Conservation (phyloP, 1,140 invertebrate species). For the Anagrus nilaparvatae region DNA sequence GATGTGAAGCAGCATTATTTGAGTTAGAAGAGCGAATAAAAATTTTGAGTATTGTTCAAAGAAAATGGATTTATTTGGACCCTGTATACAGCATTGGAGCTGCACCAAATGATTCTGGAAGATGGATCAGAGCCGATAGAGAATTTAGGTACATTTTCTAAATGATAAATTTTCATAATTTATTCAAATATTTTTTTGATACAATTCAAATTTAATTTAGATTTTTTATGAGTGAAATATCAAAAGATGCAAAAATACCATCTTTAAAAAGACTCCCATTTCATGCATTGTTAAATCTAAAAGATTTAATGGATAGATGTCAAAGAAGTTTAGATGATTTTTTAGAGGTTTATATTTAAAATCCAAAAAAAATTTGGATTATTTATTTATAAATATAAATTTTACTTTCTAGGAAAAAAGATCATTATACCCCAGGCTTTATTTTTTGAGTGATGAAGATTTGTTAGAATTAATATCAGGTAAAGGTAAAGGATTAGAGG, state of each 20-base stretch:
- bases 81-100: slow-evolving; percentile 86
- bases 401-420: slow-evolving; percentile 73
- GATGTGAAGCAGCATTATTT: slow-evolving; percentile 63
- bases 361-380: not conserved
- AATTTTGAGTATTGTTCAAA: slow-evolving; percentile 61
- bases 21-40: slow-evolving; percentile 64
- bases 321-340: slow-evolving; percentile 93
- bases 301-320: slow-evolving; percentile 81
- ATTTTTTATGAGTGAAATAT: slow-evolving; percentile 64
- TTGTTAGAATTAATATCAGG: slow-evolving; percentile 79
- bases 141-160: slow-evolving; percentile 57
- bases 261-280: slow-evolving; percentile 68
- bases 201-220: slow-evolving; percentile 14
- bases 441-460: slow-evolving; percentile 95
- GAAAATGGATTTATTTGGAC: slow-evolving; percentile 93
- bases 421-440: slow-evolving; percentile 85
- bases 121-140: slow-evolving; percentile 83
- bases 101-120: slow-evolving; percentile 65
- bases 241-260: slow-evolving; percentile 69
- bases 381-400: slow-evolving; percentile 7
- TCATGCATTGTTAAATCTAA: slow-evolving; percentile 64
- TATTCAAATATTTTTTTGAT: not conserved
- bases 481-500: slow-evolving; percentile 78
- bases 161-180: slow-evolving; percentile 1
- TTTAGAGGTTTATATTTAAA: slow-evolving; percentile 59